A percentile compares a stretch with the other conserved stretches of the same genome.
Evolutionary conservation across 2,113 vertebrate genomes (phyloP).

Genomic region (Genyomyrus donnyi): DNA sequence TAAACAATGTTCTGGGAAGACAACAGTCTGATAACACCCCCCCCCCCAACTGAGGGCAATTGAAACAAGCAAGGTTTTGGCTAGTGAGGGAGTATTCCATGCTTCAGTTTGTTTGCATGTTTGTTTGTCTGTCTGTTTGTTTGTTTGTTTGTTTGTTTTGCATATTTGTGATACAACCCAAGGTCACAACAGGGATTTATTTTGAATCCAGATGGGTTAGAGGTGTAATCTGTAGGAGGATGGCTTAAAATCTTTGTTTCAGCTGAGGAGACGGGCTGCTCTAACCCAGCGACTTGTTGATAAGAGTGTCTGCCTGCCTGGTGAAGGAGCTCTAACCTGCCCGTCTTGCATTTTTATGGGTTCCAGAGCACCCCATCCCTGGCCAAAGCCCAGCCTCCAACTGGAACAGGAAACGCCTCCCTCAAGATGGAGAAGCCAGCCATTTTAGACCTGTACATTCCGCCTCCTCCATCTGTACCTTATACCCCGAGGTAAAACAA

Average conservation of each 20-base stretch:
- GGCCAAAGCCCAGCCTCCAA: slow-evolving; percentile 63
- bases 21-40: slow-evolving; percentile 36
- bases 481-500: slow-evolving; percentile 73
- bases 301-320: slow-evolving; percentile 6
- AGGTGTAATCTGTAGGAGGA: not conserved
- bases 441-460: slow-evolving; percentile 80
- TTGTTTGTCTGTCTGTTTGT: not conserved
- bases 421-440: slow-evolving; percentile 73
- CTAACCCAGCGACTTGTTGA: not conserved
- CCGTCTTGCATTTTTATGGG: not conserved
- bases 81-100: slow-evolving; percentile 26
- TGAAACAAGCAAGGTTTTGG: slow-evolving; percentile 3
- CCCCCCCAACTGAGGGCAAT: slow-evolving; percentile 25
- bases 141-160: not conserved
- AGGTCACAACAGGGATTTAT: no score
- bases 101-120: not conserved
- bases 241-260: not conserved
- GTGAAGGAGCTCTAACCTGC: slow-evolving; percentile 22
- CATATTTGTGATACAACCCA: not conserved
- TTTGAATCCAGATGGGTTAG: not conserved
- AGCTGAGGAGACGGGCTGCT: not conserved
- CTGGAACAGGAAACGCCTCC: slow-evolving; percentile 61
- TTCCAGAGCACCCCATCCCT: slow-evolving; percentile 68
- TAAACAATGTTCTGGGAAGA: slow-evolving; percentile 25
- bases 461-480: slow-evolving; percentile 76